Conservation (phyloP, 2,113 vertebrate species). For the Noctilio leporinus region DNA sequence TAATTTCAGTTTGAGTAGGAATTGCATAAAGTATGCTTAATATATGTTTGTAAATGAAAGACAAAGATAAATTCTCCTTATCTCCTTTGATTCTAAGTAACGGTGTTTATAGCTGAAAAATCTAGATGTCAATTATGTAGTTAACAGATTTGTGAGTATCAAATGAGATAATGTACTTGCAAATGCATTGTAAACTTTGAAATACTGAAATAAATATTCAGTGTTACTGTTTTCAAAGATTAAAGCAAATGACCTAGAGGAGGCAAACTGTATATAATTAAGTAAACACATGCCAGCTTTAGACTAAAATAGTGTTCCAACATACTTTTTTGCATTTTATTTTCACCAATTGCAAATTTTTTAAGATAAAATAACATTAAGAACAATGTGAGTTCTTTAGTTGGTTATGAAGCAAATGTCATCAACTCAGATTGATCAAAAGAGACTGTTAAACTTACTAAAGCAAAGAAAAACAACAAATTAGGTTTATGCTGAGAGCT, state of each 20-base stretch:
- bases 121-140: not conserved
- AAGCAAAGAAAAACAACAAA: not conserved
- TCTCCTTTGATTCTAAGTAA: constrained; percentile 9
- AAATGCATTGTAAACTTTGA: constrained; percentile 17
- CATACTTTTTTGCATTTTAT: not conserved
- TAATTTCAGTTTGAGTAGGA: not conserved
- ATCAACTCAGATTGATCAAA: not conserved
- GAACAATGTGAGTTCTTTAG: not conserved
- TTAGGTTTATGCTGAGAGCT: not conserved
- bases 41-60: not conserved
- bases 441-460: constrained; percentile 14
- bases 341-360: constrained; percentile 47
- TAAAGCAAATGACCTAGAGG: not conserved
- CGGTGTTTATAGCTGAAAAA: constrained; percentile 4
- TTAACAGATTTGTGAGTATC: not conserved
- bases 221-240: not conserved
- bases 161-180: not conserved
- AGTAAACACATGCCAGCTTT: not conserved
- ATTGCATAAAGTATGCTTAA: not conserved
- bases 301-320: not conserved
- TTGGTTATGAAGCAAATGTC: constrained; percentile 14
- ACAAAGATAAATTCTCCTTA: constrained; percentile 14
- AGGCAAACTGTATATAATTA: not conserved
- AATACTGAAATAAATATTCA: constrained; percentile 1
- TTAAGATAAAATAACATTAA: constrained; percentile 38